Base-by-base conservation (phyloP, 2,888 invertebrate species). In the Lochmaea crataegi region DNA sequence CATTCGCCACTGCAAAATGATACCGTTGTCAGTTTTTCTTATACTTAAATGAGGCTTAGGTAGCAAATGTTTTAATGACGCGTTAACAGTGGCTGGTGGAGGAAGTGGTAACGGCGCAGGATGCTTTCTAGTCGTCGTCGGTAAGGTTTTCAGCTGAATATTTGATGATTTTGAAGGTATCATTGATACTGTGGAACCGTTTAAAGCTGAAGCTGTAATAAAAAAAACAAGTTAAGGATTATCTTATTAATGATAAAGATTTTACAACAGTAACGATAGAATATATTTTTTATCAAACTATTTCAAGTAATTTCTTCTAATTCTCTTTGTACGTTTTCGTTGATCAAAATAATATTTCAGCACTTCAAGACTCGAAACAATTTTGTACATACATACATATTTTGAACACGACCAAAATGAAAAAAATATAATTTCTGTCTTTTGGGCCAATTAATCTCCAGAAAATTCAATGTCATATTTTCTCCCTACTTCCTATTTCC, bases 1-100 rank as follows among this genome's bases (percentile, higher is more conserved):
- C 90, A 97, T 94, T 81, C 94, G 94, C 97, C 97, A 98, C 0
- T 97, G 96, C 74, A 98, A 90, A 10, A 97, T 95, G 81, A 98
- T 96, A 72, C 93, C 93, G 83, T 81, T 80, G 84, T 95, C 96
- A 4, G 94, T 93, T 87, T 94, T 93, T 4, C 93, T 92, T 66
- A 96, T 92, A 83, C 93, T 94, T 38, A 97, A 90, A 76, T 92
- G 91, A 0, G 96, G 96, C 71, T 94, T 92, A 0, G 96, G 95
- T 5, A 96, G 95, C 63, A 94, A 87, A 22, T 91, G 87, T 85
- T 94, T 94, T 89, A 92, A 91, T n/a, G 82, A 75, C 2, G 88
- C 81, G 77, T 86, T 86, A 72, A 87, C 89, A 84, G 88, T 88
- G 75, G 84, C 83, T 1, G 82, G 78, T 5, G 91, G 90, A 0